Percentiles rank a stretch among this genome's conserved stretches.
These are phyloP conservation scores for Caenorhabditis sp. DNA, from an alignment of 2,888 invertebrate species.

Conservation along the genomic window DNA sequence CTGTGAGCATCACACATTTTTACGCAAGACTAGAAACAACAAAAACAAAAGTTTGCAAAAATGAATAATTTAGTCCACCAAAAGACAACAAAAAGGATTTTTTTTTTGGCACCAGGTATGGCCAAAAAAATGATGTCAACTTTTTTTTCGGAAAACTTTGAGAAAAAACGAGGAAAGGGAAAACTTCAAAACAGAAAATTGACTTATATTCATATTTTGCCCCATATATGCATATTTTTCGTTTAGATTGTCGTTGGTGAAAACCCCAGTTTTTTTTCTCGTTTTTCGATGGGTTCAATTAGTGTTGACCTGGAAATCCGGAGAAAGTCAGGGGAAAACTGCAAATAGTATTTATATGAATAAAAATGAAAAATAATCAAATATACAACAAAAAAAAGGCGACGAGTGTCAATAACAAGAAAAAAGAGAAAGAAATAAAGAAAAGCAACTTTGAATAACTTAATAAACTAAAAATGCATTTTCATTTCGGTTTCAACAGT, in stretches of 20 bases:
- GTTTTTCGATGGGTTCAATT: too few species aligned
- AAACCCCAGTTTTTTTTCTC: too few species aligned
- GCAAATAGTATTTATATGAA: background rate
- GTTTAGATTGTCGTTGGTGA: too few species aligned
- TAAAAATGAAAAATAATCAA: background rate
- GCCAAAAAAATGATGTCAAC: too few species aligned
- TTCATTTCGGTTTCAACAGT: too few species aligned
- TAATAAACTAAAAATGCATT: background rate
- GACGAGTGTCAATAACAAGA: background rate
- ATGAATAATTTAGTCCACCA: too few species aligned
- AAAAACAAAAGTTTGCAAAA: too few species aligned
- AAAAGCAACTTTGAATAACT: background rate
- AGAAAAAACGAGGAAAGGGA: background rate
- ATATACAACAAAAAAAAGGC: background rate
- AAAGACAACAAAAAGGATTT: too few species aligned
- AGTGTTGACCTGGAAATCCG: background rate
- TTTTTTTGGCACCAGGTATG: too few species aligned
- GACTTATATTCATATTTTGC: background rate
- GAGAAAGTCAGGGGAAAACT: background rate
- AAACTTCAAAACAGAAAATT: background rate
- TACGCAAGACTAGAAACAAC: too few species aligned
- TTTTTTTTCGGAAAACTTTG: too few species aligned
- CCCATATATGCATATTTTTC: background rate
- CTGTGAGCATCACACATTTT: too few species aligned
- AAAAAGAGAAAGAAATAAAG: background rate